These are phyloP conservation scores for Antechinus flavipes DNA, from an alignment of 2,113 vertebrate genomes.

Conservation along the genomic window DNA sequence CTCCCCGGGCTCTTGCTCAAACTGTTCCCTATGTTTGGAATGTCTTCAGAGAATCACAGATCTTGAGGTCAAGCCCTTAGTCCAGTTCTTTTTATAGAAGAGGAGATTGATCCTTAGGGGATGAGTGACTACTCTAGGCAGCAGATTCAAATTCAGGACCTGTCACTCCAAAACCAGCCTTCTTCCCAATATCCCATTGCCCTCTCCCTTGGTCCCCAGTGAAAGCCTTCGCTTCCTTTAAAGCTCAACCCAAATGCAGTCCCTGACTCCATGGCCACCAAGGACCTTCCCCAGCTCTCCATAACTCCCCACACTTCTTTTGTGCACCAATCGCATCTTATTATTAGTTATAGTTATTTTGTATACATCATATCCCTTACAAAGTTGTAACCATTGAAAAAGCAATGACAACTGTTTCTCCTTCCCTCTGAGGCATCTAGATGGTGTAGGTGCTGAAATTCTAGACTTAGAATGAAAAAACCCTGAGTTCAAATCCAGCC, in stretches of 20 bases:
- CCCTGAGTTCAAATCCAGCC: not conserved
- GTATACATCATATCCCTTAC: not conserved
- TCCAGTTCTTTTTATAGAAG: not conserved
- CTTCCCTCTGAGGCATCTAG: not conserved
- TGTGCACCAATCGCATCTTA: no score
- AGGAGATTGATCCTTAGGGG: not conserved
- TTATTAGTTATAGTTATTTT: not conserved
- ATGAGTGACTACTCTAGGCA: not conserved
- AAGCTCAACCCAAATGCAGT: not conserved
- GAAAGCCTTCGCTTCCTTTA: no score
- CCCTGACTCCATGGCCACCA: not conserved
- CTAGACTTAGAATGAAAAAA: not conserved
- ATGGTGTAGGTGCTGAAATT: not conserved
- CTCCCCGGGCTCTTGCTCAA: slow-evolving; percentile 28
- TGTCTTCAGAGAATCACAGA: not conserved
- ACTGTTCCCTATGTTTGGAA: slow-evolving; percentile 10
- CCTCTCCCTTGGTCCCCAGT: not conserved
- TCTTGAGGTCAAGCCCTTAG: accelerated
- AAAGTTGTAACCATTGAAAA: not conserved
- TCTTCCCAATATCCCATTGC: not conserved
- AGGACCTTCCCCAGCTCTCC: not conserved
- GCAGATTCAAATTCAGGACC: not conserved
- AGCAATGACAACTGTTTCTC: not conserved
- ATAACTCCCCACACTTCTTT: not conserved
- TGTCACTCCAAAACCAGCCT: not conserved